A percentile compares a stretch with the other conserved stretches of the same genome.
Conservation (phyloP, 1,140 invertebrate genomes). For the Drosophila teissieri region DNA sequence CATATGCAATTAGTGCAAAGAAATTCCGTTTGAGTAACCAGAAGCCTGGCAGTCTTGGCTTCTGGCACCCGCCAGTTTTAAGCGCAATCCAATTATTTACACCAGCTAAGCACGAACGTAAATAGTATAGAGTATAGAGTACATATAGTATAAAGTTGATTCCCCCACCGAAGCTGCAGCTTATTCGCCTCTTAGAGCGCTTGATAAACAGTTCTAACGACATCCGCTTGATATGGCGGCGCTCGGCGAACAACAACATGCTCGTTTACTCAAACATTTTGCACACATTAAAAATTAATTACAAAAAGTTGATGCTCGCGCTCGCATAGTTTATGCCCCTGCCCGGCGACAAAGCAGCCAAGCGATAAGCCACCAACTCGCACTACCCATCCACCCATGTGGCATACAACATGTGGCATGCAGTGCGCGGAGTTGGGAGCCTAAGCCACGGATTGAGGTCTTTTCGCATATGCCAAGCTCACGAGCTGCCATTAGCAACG, state of each 20-base stretch:
- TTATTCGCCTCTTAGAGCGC: constrained; percentile 42
- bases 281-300: constrained; percentile 82
- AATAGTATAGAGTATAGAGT: background rate
- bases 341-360: constrained; percentile 66
- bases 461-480: constrained; percentile 56
- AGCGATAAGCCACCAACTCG: constrained; percentile 57
- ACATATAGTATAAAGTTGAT: too few relatives aligned
- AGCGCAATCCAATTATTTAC: constrained; percentile 40
- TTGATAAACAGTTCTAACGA: constrained; percentile 45
- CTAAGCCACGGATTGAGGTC: constrained; percentile 49
- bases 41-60: constrained; percentile 9
- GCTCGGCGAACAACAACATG: constrained; percentile 44
- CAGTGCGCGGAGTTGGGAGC: constrained; percentile 18
- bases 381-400: background rate
- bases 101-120: constrained; percentile 8
- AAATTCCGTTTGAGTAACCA: constrained; percentile 17
- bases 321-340: constrained; percentile 72
- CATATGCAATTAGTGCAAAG: constrained; percentile 72
- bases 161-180: constrained; percentile 7
- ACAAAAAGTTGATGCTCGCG: constrained; percentile 69
- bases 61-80: background rate
- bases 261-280: constrained; percentile 71
- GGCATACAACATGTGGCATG: background rate
- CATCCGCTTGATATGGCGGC: constrained; percentile 35
- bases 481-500: constrained; percentile 50